Base-by-base conservation (phyloP, 1,140 invertebrate genomes). In the Panagrolaimus sp. region DNA sequence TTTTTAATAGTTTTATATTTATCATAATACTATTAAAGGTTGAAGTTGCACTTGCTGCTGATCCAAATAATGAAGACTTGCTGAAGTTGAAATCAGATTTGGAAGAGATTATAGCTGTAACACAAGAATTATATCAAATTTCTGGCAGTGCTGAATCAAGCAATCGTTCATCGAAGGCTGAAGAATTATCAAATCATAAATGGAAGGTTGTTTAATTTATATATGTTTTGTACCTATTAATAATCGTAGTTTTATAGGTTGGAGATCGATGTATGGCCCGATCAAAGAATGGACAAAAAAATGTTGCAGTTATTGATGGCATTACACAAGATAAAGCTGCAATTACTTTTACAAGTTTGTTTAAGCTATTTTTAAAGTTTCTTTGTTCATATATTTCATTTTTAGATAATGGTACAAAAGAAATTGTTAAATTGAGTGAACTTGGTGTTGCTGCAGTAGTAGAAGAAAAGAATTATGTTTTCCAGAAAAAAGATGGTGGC, bases 401-500 rank as follows among this genome's bases (percentile, higher is more conserved):
- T 57, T n/a, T 27, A 57, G 51, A 57, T 27, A 57, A 27, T 20
- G 51, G 51, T 11, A n/a, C 27, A 27, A 57, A 57, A 16, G 51
- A 57, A 57, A 25, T 57, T 27, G 27, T 57, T 27, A 57, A 57
- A 57, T 27, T 57, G 9, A 25, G 9, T 27, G 51, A 57, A 27
- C 51, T 57, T 8, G 20, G 20, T 11, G 20, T 57, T 8, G 51
- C 51, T 27, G 20, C 51, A 11, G 51, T 27, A 1, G 51, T 27
- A 11, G 51, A 57, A 11, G 51, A 57, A 20, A 57, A 57, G 51
- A 57, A 57, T 27, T 57, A 57, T 27, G 51, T 57, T 20, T 57
- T 57, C 51, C 9, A 20, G 51, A 57, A 57, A 20, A 57, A 57
- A 38, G 51, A 27, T 11, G 51, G n/a, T n/a, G n/a, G 51, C 11